A percentile compares a stretch with the other conserved stretches of the same genome.
phyloP scores from a whole-genome alignment of 1,140 invertebrate species.

The Adelges cooleyi region DNA sequence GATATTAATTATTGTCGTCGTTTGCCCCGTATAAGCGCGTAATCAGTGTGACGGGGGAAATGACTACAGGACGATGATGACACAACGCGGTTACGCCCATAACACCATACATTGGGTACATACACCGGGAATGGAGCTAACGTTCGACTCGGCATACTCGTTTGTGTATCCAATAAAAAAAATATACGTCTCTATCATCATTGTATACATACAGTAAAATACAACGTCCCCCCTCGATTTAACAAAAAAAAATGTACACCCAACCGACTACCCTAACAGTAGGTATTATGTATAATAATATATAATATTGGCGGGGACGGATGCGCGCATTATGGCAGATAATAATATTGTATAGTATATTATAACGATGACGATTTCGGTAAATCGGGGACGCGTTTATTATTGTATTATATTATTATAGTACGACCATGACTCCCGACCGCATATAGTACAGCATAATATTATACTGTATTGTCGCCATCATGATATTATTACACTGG shows the following conservation, averaged over 20 bases:
- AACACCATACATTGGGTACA: no score
- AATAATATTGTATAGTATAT: no score
- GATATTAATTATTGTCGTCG: constrained; percentile 20
- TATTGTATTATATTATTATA: neutral
- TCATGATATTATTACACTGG: neutral
- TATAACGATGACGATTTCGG: no score
- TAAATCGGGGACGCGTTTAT: neutral
- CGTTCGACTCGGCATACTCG: neutral
- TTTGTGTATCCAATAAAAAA: no score
- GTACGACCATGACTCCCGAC: no score
- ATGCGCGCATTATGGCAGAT: no score
- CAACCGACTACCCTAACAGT: neutral
- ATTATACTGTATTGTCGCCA: neutral
- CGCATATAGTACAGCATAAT: no score
- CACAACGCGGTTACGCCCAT: constrained; percentile 17
- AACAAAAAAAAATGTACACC: neutral
- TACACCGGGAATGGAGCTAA: neutral
- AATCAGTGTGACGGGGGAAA: constrained; percentile 21
- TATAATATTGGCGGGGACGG: no score
- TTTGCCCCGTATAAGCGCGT: neutral
- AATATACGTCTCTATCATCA: no score
- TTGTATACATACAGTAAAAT: neutral
- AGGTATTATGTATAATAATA: no score
- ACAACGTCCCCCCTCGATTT: neutral
- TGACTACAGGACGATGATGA: no score